Evolutionary conservation across 1,140 invertebrate genomes (phyloP).

Genomic region (Fopius arisanus): DNA sequence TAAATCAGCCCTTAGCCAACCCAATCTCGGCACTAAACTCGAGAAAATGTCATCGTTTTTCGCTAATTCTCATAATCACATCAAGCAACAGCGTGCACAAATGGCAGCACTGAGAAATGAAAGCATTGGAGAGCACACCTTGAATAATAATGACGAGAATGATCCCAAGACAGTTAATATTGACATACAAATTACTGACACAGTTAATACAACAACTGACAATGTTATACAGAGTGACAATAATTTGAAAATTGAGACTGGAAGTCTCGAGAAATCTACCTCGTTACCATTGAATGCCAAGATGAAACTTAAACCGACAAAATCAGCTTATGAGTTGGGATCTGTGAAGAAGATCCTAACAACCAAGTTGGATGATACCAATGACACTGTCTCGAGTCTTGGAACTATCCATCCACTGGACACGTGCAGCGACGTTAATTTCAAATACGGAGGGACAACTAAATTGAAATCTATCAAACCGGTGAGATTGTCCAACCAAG

Average conservation of each 20-base stretch:
- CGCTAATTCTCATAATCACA: conserved; percentile 72
- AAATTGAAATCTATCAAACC: conserved; percentile 71
- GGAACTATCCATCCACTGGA: conserved; percentile 67
- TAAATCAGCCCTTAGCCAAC: conserved; percentile 63
- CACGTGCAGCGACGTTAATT: conserved; percentile 70
- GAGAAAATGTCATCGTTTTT: conserved; percentile 70
- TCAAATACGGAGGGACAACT: conserved; percentile 73
- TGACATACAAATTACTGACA: conserved; percentile 60
- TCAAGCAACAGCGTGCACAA: conserved; percentile 65
- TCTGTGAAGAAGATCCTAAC: conserved; percentile 65
- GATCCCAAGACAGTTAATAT: conserved; percentile 60
- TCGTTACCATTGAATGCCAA: conserved; percentile 54
- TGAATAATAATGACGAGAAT: conserved; percentile 53
- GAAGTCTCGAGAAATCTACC: conserved; percentile 51
- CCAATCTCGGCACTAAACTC: conserved; percentile 57
- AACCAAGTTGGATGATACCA: conserved; percentile 54
- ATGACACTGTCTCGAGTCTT: conserved; percentile 52
- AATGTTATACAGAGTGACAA: conserved; percentile 37
- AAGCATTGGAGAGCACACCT: conserved; percentile 32
- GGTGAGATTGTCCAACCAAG: conserved; percentile 37
- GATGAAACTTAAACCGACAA: conserved; percentile 63
- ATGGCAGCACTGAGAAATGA: conserved; percentile 50
- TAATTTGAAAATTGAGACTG: conserved; percentile 46
- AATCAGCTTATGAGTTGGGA: conserved; percentile 65
- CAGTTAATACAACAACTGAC: conserved; percentile 37